phyloP scores from a whole-genome alignment of 2,888 invertebrate genomes.

The Limulus polyphemus region DNA sequence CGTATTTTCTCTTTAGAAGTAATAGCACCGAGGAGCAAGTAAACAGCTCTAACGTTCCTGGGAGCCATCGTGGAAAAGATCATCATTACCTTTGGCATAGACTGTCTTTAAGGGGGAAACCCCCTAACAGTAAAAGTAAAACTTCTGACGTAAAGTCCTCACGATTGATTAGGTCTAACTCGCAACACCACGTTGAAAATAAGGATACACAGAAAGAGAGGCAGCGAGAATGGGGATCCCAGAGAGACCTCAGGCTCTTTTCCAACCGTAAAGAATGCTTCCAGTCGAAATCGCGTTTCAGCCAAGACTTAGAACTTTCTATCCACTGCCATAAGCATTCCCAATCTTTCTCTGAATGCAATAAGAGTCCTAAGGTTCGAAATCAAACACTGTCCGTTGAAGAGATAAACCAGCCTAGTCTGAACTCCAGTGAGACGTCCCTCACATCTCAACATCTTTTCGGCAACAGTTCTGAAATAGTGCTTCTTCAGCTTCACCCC shows the following conservation, averaged over 20 bases:
- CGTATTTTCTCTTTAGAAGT: background rate
- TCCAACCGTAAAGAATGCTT: background rate
- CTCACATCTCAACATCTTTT: background rate
- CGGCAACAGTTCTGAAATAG: background rate
- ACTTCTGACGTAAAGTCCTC: background rate
- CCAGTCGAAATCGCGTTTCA: background rate
- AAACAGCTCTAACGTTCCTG: background rate
- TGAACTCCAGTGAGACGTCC: background rate
- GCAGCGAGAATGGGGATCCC: slow-evolving; percentile 20
- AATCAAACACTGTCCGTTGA: background rate
- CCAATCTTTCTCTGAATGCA: slow-evolving; percentile 13
- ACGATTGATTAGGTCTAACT: background rate
- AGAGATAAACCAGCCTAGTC: background rate
- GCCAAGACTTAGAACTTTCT: background rate
- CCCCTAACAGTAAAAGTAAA: background rate
- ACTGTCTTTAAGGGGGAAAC: background rate
- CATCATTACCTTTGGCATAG: background rate
- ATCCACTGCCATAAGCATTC: slow-evolving; percentile 4
- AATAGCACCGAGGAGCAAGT: background rate
- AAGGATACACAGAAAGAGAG: background rate
- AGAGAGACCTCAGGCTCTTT: slow-evolving; percentile 14
- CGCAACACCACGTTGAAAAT: background rate
- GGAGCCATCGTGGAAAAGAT: background rate
- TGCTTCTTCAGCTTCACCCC: background rate
- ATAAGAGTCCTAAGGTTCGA: slow-evolving; percentile 5